A percentile compares a stretch with the other conserved stretches of the same genome.
phyloP scores from a whole-genome alignment of 1,140 invertebrate species.

The Danaus plexippus region DNA sequence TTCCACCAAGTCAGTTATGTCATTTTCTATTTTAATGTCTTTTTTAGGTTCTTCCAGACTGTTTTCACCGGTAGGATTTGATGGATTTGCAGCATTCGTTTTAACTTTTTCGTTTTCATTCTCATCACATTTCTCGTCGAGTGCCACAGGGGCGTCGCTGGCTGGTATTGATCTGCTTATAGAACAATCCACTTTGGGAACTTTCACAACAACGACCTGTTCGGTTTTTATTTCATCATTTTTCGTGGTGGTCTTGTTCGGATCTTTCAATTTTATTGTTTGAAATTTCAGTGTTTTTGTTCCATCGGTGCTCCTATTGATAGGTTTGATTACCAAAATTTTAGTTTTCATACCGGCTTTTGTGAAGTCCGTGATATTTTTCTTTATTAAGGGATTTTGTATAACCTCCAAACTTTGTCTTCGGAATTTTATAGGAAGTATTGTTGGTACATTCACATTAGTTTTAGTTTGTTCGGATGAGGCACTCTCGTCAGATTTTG shows the following conservation, averaged over 20 bases:
- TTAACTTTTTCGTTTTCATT: no score
- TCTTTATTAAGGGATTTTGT: constrained; percentile 60
- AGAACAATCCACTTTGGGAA: constrained; percentile 49
- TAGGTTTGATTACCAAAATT: constrained; percentile 63
- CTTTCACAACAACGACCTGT: constrained; percentile 53
- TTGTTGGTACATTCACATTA: constrained; percentile 35
- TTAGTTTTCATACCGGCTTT: constrained; percentile 64
- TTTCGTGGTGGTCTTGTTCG: constrained; percentile 28
- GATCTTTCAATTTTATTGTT: constrained; percentile 62
- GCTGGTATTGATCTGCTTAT: constrained; percentile 14
- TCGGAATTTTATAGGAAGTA: constrained; percentile 52
- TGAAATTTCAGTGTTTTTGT: constrained; percentile 49
- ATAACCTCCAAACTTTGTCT: constrained; percentile 57
- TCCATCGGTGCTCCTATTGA: constrained; percentile 50
- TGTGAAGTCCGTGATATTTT: constrained; percentile 57
- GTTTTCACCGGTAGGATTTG: no score
- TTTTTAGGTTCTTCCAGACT: no score
- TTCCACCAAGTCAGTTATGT: no score
- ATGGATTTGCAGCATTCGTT: no score
- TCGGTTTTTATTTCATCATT: constrained; percentile 46
- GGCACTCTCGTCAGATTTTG: no score
- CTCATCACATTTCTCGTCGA: no score
- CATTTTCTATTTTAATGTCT: no score
- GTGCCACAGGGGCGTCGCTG: neutral
- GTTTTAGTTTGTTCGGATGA: constrained; percentile 22